Evolutionary conservation across 2,797 vertebrate genomes (phyloP), one percentile per base, ranked within the genome.

Genomic region (Enteromius treurensis): DNA sequence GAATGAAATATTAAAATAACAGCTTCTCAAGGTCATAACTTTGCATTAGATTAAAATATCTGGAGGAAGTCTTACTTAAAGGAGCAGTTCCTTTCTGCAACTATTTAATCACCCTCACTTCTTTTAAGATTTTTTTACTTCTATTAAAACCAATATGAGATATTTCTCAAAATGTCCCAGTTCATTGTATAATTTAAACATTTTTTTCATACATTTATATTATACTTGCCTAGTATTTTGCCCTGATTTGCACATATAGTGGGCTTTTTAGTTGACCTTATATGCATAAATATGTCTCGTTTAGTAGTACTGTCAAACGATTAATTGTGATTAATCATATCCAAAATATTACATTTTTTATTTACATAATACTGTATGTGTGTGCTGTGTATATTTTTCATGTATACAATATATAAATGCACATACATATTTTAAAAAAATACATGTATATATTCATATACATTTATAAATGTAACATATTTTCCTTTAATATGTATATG

Each of bases 1-100:
- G 10, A n/a, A 75, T 51, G 4, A 73, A 55, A 75, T 74, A 74
- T 37, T 75, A 23, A 75, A 75, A 55, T 15, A 55, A 55, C 19
- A 4, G 19, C 19, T 21, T 53, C 6, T 55, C 73, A 75, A 75
- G 29, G 73, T 75, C 51, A 75, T 34, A 37, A 55, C 32, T 15
- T 75, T 75, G 32, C 73, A 55, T 53, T 4, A 13, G 3, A 55
- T 13, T 15, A 23, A 23, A 75, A 55, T 75, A 40, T 55, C 49
- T 75, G 21, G 13, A 34, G 29, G 29, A 74, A 53, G 29, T 34
- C 10, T 51, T 11, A 13, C 10, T 32, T 73, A 53, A 53, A 73
- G 47, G 15, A 42, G 21, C 67, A 40, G 21, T 23, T 69, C 1
- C 9, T 8, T 49, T 32, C 15, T 73, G 5, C 1, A 9, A 21